Base-by-base conservation (phyloP, 2,113 vertebrate genomes). In the Neodon shergylaensis region DNA sequence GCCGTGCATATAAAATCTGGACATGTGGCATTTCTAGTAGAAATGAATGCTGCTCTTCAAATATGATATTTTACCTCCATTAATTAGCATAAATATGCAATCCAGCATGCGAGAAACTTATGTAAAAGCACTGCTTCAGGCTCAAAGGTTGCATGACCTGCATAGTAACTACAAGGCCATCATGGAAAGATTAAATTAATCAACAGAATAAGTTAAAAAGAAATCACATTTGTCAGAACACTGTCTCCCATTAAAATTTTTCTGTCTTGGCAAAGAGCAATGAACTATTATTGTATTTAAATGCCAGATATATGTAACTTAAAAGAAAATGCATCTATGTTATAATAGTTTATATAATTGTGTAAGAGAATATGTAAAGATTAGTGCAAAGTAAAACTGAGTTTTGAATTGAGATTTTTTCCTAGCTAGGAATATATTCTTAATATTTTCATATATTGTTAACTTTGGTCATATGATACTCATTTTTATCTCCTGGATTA, bases 121-220 rank as follows among this genome's bases (percentile, higher is more conserved):
- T 14, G 12, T 31, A 26, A 49, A 13, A n/a, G 1, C 14, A 39
- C 0, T 52, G 12, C 19, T 5, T 52, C 33, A 49, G 70, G 26
- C 4, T 87, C 65, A 70, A 47, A 6, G 47, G 21, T 13, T 49
- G 17, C 42, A n/a, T 72, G 13, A 22, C 16, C 47, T 72, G 39
- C 36, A 87, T 3, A 26, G 12, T 16, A 21, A n/a, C 13, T n/a
- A 36, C 26, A 68, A 70, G 66, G 12, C 39, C 42, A 65, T 31
- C 31, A 11, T 87, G 11, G 7, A 6, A 14, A 72, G 13, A 58
- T 58, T 58, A 58, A 58, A 58, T 21, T 79, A 94, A 94, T 94
- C 77, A 96, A 88, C n/a, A 94, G 78, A 94, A 65, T 91, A 88
- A 88, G 88, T 94, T 72, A 58, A 76, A 90, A 79, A 87, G 8